Conservation (phyloP, 2,113 vertebrate species). For the Vulpes lagopus region DNA sequence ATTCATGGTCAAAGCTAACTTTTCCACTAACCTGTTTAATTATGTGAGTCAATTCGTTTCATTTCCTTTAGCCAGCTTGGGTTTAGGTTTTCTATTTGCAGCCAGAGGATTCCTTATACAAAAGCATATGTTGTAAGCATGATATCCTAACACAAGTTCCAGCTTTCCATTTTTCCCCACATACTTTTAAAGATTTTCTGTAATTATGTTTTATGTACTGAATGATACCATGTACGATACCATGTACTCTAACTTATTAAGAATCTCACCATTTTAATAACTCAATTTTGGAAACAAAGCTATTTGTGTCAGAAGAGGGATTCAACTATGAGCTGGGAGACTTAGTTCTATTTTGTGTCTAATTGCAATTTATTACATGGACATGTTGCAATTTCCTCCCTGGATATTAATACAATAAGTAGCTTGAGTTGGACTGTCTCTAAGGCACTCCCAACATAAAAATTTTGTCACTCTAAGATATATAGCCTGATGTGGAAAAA, state of each 20-base stretch:
- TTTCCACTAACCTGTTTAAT: neutral
- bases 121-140: neutral
- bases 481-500: neutral
- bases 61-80: neutral
- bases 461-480: neutral
- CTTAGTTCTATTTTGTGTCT: neutral
- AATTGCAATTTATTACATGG: neutral
- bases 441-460: neutral
- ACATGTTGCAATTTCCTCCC: neutral
- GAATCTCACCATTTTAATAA: constrained; percentile 2
- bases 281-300: neutral
- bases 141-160: neutral
- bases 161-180: neutral
- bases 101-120: neutral
- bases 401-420: neutral
- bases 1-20: neutral
- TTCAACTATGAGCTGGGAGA: neutral
- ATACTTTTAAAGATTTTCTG: neutral
- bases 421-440: neutral
- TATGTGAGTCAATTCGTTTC: neutral
- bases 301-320: neutral
- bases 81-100: neutral
- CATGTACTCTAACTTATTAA: neutral
- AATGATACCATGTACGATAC: neutral
- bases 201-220: neutral